Base-by-base conservation (phyloP, 1,140 invertebrate species). In the Cataglyphis hispanica region DNA sequence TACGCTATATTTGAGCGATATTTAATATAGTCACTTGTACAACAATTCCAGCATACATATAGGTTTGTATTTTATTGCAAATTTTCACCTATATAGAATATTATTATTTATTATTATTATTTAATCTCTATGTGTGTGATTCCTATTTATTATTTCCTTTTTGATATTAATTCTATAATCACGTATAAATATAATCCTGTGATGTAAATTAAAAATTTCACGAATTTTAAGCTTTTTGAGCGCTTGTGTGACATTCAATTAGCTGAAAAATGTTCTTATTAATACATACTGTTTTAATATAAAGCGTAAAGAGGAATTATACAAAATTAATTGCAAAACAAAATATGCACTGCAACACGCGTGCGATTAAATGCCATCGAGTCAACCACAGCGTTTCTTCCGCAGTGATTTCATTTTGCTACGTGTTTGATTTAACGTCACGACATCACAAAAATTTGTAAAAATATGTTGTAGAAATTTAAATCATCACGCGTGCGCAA, bases 181-280 rank as follows among this genome's bases (percentile, higher is more conserved):
- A 25, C 8, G 6, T 67, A n/a, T 34, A 66, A 3, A 43, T 37
- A n/a, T 25, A 16, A 64, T 34, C 0, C n/a, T 16, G 8, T 31
- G 13, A 46, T 22, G 1, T 46, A 25, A 6, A 25, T 27, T 10
- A 31, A 22, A 50, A 50, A 50, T 77, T 25, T 78, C 25, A 22
- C n/a, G 31, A 34, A 78, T 66, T 78, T 16, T 66, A 50, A 1
- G 0, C 3, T 4, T 70, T 50, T 31, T 1, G n/a, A n/a, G 1
- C 37, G 25, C 43, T 27, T 2, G 10, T 6, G 7, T 43, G 31
- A 78, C 40, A 50, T 50, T 66, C 46, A 61, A 76, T 43, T 50
- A 67, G 10, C 13, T 76, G 34, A 16, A n/a, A 40, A 13, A 43
- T 64, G 50, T 77, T 77, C n/a, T 78, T 66, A 66, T 50, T 13